These are phyloP conservation scores for Myrmophylax atrothorax DNA, from an alignment of 2,113 vertebrate species.

Conservation along the genomic window DNA sequence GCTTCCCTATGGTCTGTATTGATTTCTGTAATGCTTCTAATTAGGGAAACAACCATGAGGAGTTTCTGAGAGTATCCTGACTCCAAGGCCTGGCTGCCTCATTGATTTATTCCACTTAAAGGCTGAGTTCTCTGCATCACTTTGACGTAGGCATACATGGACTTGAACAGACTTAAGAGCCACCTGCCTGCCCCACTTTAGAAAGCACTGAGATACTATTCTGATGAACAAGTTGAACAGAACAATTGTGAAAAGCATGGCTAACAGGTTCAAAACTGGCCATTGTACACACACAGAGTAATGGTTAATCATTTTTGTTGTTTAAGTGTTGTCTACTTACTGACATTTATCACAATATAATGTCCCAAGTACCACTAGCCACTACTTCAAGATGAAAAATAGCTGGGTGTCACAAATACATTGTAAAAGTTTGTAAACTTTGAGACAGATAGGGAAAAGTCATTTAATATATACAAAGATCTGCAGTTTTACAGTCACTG, in stretches of 20 bases:
- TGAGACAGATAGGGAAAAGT: background rate
- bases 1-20: background rate
- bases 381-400: background rate
- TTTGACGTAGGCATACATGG: fast-evolving
- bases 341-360: background rate
- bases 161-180: background rate
- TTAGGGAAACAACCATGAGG: background rate
- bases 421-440: background rate
- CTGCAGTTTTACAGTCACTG: background rate
- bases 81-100: background rate
- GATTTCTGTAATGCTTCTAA: background rate
- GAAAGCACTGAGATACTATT: background rate
- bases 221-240: background rate
- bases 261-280: background rate
- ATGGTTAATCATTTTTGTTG: background rate
- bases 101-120: background rate
- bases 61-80: background rate
- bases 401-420: background rate
- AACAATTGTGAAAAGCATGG: background rate
- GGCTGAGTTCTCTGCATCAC: background rate
- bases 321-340: background rate
- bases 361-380: background rate
- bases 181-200: background rate
- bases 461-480: background rate
- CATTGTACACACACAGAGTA: background rate